Conservation (phyloP, 2,797 vertebrate species). For the Sciurus carolinensis region DNA sequence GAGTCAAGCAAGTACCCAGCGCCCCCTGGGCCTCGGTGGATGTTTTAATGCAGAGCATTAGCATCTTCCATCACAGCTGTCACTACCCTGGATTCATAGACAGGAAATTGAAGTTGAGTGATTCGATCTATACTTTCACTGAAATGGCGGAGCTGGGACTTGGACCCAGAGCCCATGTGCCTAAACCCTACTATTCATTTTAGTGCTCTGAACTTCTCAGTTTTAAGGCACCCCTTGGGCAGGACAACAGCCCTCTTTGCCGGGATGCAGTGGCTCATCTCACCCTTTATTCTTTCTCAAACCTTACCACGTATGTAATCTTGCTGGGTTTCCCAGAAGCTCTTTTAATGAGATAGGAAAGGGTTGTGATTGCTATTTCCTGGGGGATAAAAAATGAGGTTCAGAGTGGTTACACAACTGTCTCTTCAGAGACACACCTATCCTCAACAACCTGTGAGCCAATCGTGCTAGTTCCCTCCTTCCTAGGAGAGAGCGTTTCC, state of each 20-base stretch:
- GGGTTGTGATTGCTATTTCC: neutral
- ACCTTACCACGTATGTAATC: too few species aligned
- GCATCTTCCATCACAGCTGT: neutral
- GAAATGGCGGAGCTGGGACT: neutral
- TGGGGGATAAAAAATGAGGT: neutral
- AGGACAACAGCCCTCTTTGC: neutral
- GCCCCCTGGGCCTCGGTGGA: neutral
- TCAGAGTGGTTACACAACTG: neutral
- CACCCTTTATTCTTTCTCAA: neutral
- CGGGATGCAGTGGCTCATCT: neutral
- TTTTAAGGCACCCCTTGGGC: neutral
- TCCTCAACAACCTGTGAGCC: neutral
- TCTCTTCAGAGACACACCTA: neutral
- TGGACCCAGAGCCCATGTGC: neutral
- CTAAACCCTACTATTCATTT: neutral
- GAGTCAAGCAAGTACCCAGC: neutral
- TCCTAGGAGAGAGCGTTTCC: neutral
- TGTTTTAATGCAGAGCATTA: neutral
- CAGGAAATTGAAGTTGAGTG: neutral
- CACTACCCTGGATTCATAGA: neutral
- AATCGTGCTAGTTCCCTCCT: neutral
- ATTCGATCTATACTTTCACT: neutral
- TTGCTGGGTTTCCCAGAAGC: neutral
- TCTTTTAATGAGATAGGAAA: neutral
- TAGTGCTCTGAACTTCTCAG: neutral